A percentile compares a stretch with the other conserved stretches of the same genome.
Conservation (phyloP, 2,888 invertebrate genomes). For the Leptinotarsa rubiginosa region DNA sequence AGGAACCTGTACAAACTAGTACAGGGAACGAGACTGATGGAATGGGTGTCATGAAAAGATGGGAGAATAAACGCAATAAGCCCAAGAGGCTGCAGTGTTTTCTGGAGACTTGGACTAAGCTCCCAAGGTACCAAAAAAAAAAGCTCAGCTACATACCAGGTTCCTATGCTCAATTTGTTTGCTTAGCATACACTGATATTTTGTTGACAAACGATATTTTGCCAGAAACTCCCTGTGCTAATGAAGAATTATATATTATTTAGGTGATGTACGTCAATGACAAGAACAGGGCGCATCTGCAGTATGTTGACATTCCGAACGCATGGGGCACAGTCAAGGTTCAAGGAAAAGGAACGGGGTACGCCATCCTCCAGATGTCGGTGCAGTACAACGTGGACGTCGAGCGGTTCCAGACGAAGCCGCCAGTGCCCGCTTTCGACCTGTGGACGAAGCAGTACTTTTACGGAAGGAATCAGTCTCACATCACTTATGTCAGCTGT, state of each 20-base stretch:
- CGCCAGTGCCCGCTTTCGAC: conserved; percentile 85
- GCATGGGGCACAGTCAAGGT: conserved; percentile 96
- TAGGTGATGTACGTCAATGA: conserved; percentile 74
- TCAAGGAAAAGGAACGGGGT: conserved; percentile 92
- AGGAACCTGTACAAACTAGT: no score
- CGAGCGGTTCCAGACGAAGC: conserved; percentile 84
- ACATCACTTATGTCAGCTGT: conserved; percentile 87
- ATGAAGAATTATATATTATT: not conserved
- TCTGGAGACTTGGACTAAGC: no score
- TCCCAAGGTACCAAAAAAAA: no score
- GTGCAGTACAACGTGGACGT: conserved; percentile 93
- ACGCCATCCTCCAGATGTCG: conserved; percentile 92
- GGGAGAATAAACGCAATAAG: no score
- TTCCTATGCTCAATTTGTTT: no score
- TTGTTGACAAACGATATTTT: no score
- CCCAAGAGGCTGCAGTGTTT: no score
- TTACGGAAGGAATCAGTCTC: conserved; percentile 93
- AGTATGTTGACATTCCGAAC: conserved; percentile 85
- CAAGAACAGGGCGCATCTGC: conserved; percentile 82
- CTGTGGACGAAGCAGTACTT: conserved; percentile 80
- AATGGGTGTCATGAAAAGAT: no score
- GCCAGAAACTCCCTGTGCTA: no score
- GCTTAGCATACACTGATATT: no score
- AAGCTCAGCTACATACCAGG: no score
- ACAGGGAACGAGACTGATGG: no score